Conservation (phyloP, 2,113 vertebrate genomes). For the Andinoacara biseriatus region DNA sequence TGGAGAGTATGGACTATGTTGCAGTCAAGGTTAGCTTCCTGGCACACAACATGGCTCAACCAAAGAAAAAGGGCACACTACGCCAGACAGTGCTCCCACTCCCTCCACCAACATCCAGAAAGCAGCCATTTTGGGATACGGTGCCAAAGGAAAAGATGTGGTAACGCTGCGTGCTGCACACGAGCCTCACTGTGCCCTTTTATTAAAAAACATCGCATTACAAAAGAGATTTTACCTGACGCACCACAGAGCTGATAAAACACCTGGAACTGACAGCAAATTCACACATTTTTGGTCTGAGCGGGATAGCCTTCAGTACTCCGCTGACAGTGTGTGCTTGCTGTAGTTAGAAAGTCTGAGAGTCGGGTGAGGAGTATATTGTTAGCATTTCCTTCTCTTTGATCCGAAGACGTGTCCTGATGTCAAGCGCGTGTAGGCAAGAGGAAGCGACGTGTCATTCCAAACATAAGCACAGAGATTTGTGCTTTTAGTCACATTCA, state of each 20-base stretch:
- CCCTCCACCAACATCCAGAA: constrained; percentile 76
- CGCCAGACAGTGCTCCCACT: not conserved
- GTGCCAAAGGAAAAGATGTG: constrained; percentile 58
- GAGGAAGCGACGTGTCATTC: not conserved
- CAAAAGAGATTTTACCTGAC: not conserved
- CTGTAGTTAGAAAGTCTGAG: too few species aligned
- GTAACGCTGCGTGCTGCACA: constrained; percentile 50
- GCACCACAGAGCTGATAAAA: constrained; percentile 12
- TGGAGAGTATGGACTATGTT: constrained; percentile 87
- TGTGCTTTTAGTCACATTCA: not conserved
- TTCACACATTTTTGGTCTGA: constrained; percentile 15
- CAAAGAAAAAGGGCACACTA: constrained; percentile 41
- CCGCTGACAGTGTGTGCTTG: constrained; percentile 7
- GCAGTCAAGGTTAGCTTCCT: constrained; percentile 91
- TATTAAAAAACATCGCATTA: not conserved
- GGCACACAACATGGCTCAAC: constrained; percentile 83
- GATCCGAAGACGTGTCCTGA: constrained; percentile 14
- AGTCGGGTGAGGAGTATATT: too few species aligned
- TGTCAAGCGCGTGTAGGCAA: not conserved
- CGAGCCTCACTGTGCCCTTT: not conserved
- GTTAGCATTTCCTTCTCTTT: constrained; percentile 28
- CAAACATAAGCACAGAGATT: not conserved
- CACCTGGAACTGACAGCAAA: constrained; percentile 5
- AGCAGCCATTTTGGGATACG: constrained; percentile 66
- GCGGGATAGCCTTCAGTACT: not conserved